Conservation (phyloP, 2,888 invertebrate species). For the Sphaerophoria taeniata region DNA sequence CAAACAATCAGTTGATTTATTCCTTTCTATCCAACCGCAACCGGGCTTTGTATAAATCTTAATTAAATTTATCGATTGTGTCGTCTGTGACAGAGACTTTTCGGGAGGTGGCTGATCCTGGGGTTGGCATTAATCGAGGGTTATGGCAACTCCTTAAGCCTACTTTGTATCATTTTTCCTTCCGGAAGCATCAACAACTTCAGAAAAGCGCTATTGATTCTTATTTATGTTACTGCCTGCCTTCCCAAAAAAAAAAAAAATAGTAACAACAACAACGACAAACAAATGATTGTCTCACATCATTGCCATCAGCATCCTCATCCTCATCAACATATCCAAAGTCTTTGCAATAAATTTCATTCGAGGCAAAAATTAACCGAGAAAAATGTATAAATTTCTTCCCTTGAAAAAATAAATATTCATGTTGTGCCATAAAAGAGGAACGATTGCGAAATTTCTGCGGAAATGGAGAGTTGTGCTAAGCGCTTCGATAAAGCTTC, state of each 20-base stretch:
- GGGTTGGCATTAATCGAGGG: neutral
- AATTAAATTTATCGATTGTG: conserved; percentile 68
- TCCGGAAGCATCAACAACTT: neutral
- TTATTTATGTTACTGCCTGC: conserved; percentile 12
- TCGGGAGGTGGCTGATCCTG: neutral
- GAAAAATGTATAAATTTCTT: conserved; percentile 7
- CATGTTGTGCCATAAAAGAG: conserved; percentile 33
- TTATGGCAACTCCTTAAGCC: neutral
- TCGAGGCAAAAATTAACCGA: conserved; percentile 33
- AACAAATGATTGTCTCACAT: conserved; percentile 35
- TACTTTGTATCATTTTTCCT: neutral
- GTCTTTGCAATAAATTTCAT: conserved; percentile 45
- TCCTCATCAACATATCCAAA: conserved; percentile 33
- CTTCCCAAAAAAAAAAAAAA: conserved; percentile 2
- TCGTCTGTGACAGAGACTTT: neutral
- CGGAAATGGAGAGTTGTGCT: too few relatives aligned
- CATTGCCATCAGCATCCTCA: conserved; percentile 39
- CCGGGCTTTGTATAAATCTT: conserved; percentile 31
- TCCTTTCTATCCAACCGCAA: conserved; percentile 38
- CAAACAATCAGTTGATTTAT: conserved; percentile 58
- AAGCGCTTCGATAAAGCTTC: neutral
- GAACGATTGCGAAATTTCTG: neutral
- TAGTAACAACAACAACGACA: too few relatives aligned
- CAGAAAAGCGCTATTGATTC: conserved; percentile 38
- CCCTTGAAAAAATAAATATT: conserved; percentile 40